Percentiles rank a stretch among this genome's conserved stretches.
Conservation (phyloP, 2,797 vertebrate species). For the Hapalemur alaotrensis region DNA sequence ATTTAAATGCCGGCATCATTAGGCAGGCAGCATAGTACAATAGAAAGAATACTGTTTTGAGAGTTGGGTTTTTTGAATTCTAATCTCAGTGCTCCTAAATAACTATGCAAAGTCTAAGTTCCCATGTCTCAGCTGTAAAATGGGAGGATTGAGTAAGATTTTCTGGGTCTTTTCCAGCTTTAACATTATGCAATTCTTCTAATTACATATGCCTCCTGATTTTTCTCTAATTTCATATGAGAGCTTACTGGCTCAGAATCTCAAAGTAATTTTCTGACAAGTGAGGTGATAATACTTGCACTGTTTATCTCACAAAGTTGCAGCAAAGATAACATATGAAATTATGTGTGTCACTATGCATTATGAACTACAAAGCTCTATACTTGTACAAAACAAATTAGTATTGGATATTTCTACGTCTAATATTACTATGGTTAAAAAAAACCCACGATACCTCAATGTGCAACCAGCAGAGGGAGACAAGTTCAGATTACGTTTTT, state of each 20-base stretch:
- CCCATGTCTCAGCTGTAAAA: background rate
- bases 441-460: slow-evolving; percentile 55
- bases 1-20: background rate
- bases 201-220: slow-evolving; percentile 14
- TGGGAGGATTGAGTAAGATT: background rate
- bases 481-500: slow-evolving; percentile 77
- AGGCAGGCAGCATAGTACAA: background rate
- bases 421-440: background rate
- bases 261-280: slow-evolving; percentile 42
- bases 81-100: slow-evolving; percentile 11
- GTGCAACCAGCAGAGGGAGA: slow-evolving; percentile 86
- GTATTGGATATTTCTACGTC: slow-evolving; percentile 25
- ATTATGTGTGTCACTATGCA: background rate
- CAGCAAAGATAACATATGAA: background rate
- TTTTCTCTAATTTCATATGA: slow-evolving; percentile 42
- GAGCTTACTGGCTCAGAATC: slow-evolving; percentile 3
- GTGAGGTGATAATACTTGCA: background rate
- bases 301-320: slow-evolving; percentile 27
- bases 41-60: background rate
- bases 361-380: background rate
- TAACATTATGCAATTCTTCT: background rate
- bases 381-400: background rate
- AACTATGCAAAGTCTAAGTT: background rate
- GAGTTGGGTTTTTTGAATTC: background rate
- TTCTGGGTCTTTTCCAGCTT: background rate